Percentiles rank a stretch among this genome's conserved stretches.
phyloP scores from a whole-genome alignment of 2,113 vertebrate species.

The Murina feae region DNA sequence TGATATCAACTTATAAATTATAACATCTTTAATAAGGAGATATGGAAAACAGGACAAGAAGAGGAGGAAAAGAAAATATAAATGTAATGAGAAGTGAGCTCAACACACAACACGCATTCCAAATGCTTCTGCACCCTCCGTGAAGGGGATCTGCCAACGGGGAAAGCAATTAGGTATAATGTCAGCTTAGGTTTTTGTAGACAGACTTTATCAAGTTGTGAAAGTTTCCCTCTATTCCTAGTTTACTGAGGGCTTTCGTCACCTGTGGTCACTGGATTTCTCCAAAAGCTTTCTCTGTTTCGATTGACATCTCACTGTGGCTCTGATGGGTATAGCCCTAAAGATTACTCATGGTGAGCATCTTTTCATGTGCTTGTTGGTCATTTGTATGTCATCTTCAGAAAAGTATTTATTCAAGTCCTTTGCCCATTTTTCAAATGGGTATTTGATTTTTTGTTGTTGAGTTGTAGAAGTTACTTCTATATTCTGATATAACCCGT shows the following conservation, averaged over 20 bases:
- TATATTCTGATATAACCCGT: not conserved
- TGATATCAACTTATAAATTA: constrained; percentile 2
- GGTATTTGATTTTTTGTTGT: too few relatives aligned
- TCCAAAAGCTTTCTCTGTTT: not conserved
- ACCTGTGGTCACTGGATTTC: not conserved
- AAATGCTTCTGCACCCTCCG: not conserved
- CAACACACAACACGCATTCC: not conserved
- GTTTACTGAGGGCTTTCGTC: not conserved
- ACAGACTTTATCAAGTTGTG: not conserved
- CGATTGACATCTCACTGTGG: not conserved
- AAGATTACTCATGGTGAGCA: not conserved
- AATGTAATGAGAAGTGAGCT: not conserved
- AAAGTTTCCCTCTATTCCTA: not conserved
- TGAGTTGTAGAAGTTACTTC: not conserved
- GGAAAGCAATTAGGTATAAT: not conserved
- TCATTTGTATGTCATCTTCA: not conserved
- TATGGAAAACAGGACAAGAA: not conserved
- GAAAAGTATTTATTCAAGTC: not conserved
- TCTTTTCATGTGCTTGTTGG: not conserved
- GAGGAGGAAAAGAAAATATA: not conserved
- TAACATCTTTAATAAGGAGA: not conserved
- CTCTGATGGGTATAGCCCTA: not conserved
- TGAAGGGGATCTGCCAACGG: not conserved
- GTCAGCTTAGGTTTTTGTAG: not conserved
- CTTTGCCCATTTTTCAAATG: not conserved